phyloP scores from a whole-genome alignment of 2,888 invertebrate genomes.

The Latheticus oryzae region DNA sequence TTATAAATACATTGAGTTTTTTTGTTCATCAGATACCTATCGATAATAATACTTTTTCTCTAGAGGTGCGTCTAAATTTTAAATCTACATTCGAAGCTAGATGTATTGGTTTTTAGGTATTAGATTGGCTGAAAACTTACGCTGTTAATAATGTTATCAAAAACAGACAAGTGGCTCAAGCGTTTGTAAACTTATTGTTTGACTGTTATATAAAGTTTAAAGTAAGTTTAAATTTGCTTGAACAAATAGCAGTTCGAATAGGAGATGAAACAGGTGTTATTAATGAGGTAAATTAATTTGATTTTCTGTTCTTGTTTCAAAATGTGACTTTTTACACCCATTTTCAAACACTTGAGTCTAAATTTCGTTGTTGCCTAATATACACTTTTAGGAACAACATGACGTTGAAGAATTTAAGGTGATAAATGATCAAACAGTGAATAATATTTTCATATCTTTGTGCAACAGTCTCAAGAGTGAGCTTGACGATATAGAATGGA shows the following conservation, averaged over 20 bases:
- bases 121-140: constrained; percentile 63
- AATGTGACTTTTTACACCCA: too few relatives aligned
- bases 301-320: too few relatives aligned
- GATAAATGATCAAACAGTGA: constrained; percentile 60
- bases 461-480: constrained; percentile 62
- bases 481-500: constrained; percentile 64
- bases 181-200: constrained; percentile 61
- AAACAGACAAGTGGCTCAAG: constrained; percentile 55
- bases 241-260: constrained; percentile 64
- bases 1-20: constrained; percentile 56
- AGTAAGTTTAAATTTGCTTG: constrained; percentile 61
- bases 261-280: constrained; percentile 64
- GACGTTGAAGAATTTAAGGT: constrained; percentile 59
- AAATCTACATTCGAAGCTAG: not conserved
- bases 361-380: constrained; percentile 20
- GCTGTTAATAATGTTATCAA: constrained; percentile 57
- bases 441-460: constrained; percentile 61
- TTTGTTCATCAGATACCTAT: constrained; percentile 54
- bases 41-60: constrained; percentile 48
- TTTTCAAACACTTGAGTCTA: too few relatives aligned
- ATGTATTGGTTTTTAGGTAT: constrained; percentile 62
- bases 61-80: constrained; percentile 52
- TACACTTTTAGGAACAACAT: constrained; percentile 54
- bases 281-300: constrained; percentile 59
- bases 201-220: constrained; percentile 61